phyloP scores from a whole-genome alignment of 2,888 invertebrate species.

The Bellardia pandia region DNA sequence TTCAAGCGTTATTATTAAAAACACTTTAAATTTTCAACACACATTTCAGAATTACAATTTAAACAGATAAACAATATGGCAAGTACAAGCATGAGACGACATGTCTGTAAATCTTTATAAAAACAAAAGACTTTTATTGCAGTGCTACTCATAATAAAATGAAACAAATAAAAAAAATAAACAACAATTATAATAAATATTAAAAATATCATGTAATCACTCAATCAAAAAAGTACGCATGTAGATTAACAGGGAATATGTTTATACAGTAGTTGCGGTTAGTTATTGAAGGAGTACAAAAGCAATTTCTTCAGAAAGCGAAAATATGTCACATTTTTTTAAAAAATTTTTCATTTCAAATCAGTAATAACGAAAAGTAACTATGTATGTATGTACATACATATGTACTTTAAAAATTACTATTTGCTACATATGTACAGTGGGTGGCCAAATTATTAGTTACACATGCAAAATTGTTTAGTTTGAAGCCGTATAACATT shows the following conservation, averaged over 20 bases:
- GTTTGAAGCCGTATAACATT: too few relatives aligned
- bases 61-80: not conserved
- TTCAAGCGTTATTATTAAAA: constrained; percentile 31
- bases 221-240: constrained; percentile 3
- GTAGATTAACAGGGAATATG: not conserved
- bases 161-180: not conserved
- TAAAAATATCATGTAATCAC: constrained; percentile 4
- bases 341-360: too few relatives aligned
- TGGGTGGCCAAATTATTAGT: too few relatives aligned
- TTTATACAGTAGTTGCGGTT: too few relatives aligned
- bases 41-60: not conserved
- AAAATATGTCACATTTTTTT: too few relatives aligned
- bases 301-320: too few relatives aligned
- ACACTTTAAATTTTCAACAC: not conserved
- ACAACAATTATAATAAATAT: not conserved
- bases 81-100: constrained; percentile 6
- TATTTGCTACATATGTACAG: too few relatives aligned
- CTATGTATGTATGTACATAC: too few relatives aligned
- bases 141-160: not conserved
- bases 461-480: too few relatives aligned
- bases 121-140: not conserved
- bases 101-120: constrained; percentile 25
- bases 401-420: too few relatives aligned
- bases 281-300: too few relatives aligned
- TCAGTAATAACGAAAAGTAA: too few relatives aligned